Base-by-base conservation (phyloP, 2,888 invertebrate genomes). In the Bedellia somnulentella region DNA sequence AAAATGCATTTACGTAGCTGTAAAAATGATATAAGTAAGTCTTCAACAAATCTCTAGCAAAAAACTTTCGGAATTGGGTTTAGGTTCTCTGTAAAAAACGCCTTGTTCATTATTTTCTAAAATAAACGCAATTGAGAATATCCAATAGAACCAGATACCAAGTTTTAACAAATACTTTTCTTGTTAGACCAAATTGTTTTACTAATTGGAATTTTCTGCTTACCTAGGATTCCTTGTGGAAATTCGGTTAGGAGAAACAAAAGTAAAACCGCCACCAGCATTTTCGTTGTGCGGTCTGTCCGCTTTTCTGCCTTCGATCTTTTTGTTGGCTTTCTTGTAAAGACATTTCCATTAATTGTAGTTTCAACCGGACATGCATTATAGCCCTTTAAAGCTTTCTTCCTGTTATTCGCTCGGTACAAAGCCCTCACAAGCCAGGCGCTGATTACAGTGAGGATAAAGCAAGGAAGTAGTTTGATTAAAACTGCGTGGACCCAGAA, bases 221-320 rank as follows among this genome's bases (percentile, higher is more conserved):
- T 30, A 67, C 89, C 89, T 32, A 88, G 63, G 27, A 83, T 79
- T 4, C 85, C 90, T 47, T 91, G 90, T 0, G 94, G 95, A 41
- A 94, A 86, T 60, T 95, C 95, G 0, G 94, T 94, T 27, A 93
- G 63, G 2, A 95, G 78, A 50, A 95, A 95, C 3, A 95, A 78
- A 2, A 92, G 61, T 1, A 95, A 77, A 0, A 95, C 90, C 0
- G 93, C 93, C 2, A 95, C 81, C 27, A 95, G 70, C 85, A 95
- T 91, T 51, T 85, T 85, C 0, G 95, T 95, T 0, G 94, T 95
- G 24, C 94, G 78, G 51, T 94, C 92, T 0, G 75, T 68, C 24
- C 71, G 47, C 2, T 63, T 44, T 38, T 75, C 75, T 1, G 70
- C 63, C 32, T 75, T 75, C 2, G 68, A 52, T 2, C 70, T 47